These are phyloP conservation scores for Eurosta solidaginis DNA, from an alignment of 1,140 invertebrate genomes.

Conservation along the genomic window DNA sequence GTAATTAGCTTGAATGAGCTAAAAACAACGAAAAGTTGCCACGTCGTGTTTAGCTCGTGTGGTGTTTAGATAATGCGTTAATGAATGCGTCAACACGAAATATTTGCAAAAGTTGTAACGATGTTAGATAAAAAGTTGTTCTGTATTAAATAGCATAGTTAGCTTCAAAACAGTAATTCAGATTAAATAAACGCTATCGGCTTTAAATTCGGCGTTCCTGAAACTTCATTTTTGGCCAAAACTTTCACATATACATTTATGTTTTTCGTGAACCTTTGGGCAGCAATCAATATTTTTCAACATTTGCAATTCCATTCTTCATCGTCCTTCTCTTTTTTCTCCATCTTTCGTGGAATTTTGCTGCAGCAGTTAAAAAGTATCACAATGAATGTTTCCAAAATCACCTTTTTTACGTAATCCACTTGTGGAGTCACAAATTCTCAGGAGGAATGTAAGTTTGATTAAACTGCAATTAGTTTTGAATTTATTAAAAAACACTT, in stretches of 20 bases:
- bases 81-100: neutral
- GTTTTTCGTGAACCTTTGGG: neutral
- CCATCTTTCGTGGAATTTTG: neutral
- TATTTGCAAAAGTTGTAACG: neutral
- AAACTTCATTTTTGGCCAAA: no score
- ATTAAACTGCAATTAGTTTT: neutral
- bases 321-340: neutral
- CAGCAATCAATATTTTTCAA: no score
- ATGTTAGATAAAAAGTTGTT: no score
- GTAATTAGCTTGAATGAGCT: neutral
- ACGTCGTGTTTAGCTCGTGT: constrained; percentile 27
- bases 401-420: constrained; percentile 48
- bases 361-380: neutral
- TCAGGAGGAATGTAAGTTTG: constrained; percentile 52
- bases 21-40: constrained; percentile 32
- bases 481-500: neutral
- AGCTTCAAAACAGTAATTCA: neutral
- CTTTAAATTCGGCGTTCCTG: no score
- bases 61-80: neutral
- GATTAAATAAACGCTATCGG: neutral
- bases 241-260: neutral
- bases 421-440: constrained; percentile 48
- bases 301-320: neutral
- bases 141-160: no score
- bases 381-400: constrained; percentile 47